Base-by-base conservation (phyloP, 2,113 vertebrate species). In the Triplophysa tibetana region DNA sequence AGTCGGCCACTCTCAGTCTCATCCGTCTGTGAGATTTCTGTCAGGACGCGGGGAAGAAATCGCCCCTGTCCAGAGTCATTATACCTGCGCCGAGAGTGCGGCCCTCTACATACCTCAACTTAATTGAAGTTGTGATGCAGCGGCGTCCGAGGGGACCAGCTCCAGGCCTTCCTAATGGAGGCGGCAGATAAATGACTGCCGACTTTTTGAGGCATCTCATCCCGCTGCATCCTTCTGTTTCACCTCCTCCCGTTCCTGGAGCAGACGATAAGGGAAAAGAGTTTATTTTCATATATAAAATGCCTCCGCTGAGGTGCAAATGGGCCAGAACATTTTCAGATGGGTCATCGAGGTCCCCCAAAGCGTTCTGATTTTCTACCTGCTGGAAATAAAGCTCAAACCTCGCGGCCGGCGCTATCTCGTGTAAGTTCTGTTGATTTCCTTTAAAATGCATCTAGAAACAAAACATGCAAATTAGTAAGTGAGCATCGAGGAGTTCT, bases 111-210 rank as follows among this genome's bases (percentile, higher is more conserved):
- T 80, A 66, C 72, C 63, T 86, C 79, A 81, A 80, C 78, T 81
- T 78, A 74, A 86, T 82, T 81, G 43, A 82, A 78, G 52, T 24
- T 48, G 33, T 81, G 82, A 78, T 84, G 68, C 82, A 86, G 81
- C 13, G 26, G 69, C 79, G 45, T 58, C 41, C 23, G 43, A 41
- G 50, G 77, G 24, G 75, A 82, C 64, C 8, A 70, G 70, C 70
- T 11, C 60, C 23, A 29, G 26, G 50, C 13, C 24, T 14, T 81
- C 50, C 64, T 81, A 81, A 82, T 78, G 63, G 69, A 84, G 33
- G 11, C 38, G 10, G 56, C 58, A 77, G 73, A 82, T 63, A 61
- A 74, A 83, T 86, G 10, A 67, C 58, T 66, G 29, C 43, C 52
- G 62, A 65, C 65, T 81, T 12, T 79, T 80, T 82, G 63, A 58